These are phyloP conservation scores for Galleria mellonella DNA, from an alignment of 1,140 invertebrate genomes.

Conservation along the genomic window DNA sequence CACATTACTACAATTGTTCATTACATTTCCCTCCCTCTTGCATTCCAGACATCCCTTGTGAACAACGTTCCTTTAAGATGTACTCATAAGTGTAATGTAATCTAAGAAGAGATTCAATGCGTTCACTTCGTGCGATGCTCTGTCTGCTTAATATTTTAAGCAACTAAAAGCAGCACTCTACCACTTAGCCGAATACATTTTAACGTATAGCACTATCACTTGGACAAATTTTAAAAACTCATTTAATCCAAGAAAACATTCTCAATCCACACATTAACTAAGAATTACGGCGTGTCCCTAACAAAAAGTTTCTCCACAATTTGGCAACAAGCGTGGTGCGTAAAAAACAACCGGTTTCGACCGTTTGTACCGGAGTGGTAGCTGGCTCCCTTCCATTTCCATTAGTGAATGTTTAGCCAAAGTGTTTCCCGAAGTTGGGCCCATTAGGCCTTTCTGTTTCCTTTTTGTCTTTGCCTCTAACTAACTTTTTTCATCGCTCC, in stretches of 20 bases:
- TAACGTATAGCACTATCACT: too few relatives aligned
- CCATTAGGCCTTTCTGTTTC: slow-evolving; percentile 47
- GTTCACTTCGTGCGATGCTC: too few relatives aligned
- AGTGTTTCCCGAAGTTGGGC: slow-evolving; percentile 63
- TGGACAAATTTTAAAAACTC: too few relatives aligned
- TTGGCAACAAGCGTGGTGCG: slow-evolving; percentile 45
- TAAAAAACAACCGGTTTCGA: slow-evolving; percentile 53
- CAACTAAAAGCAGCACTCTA: too few relatives aligned
- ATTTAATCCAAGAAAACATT: background rate
- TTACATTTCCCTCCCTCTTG: too few relatives aligned
- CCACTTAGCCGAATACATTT: too few relatives aligned
- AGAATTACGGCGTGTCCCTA: background rate
- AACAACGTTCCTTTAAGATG: too few relatives aligned
- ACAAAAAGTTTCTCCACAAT: slow-evolving; percentile 24
- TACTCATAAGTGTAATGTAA: too few relatives aligned
- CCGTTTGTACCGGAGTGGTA: slow-evolving; percentile 17
- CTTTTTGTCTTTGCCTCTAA: slow-evolving; percentile 61
- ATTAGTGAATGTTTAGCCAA: slow-evolving; percentile 70
- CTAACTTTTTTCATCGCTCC: slow-evolving; percentile 48
- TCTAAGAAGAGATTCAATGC: too few relatives aligned
- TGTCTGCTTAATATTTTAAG: too few relatives aligned
- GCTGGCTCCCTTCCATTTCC: slow-evolving; percentile 67
- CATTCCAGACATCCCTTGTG: too few relatives aligned
- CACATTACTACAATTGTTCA: too few relatives aligned
- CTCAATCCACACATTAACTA: slow-evolving; percentile 10